Percentiles rank a stretch among this genome's conserved stretches.
Evolutionary conservation across 2,797 vertebrate species (phyloP).

Genomic region (Helostoma temminkii): DNA sequence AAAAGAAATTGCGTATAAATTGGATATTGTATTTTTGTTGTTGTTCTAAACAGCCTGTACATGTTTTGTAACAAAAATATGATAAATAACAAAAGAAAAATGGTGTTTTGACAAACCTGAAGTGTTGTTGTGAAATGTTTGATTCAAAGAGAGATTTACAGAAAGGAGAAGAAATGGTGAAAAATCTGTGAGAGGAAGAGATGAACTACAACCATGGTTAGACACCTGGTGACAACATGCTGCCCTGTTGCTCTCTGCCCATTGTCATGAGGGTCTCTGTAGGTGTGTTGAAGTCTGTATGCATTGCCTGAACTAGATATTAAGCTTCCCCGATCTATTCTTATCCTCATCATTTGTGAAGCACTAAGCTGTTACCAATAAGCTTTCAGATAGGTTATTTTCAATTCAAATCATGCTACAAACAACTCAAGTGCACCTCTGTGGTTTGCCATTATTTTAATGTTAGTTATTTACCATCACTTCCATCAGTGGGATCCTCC

Average conservation of each 20-base stretch:
- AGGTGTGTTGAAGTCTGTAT: conserved; percentile 44
- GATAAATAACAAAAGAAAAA: conserved; percentile 80
- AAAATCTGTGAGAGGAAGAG: conserved; percentile 15
- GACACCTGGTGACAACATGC: conserved; percentile 1
- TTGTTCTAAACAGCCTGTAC: conserved; percentile 87
- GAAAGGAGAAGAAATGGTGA: conserved; percentile 1
- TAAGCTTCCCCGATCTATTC: conserved; percentile 33
- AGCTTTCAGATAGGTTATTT: conserved; percentile 66
- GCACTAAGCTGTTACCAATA: conserved; percentile 56
- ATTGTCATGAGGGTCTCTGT: conserved; percentile 40
- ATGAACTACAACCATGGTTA: conserved; percentile 15
- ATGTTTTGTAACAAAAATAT: conserved; percentile 84
- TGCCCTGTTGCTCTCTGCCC: conserved; percentile 27
- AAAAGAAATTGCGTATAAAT: conserved; percentile 77
- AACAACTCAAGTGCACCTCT: conserved; percentile 16
- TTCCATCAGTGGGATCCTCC: neutral
- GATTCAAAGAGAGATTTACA: conserved; percentile 47
- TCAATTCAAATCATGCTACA: conserved; percentile 30
- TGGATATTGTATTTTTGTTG: conserved; percentile 85
- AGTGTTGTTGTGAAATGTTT: conserved; percentile 73
- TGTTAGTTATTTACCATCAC: conserved; percentile 7
- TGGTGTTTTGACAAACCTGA: conserved; percentile 69
- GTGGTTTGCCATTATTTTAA: neutral
- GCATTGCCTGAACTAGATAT: conserved; percentile 41
- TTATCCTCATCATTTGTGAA: conserved; percentile 44